A percentile compares a stretch with the other conserved stretches of the same genome.
phyloP scores from a whole-genome alignment of 2,113 vertebrate genomes.

The Tursiops truncatus region DNA sequence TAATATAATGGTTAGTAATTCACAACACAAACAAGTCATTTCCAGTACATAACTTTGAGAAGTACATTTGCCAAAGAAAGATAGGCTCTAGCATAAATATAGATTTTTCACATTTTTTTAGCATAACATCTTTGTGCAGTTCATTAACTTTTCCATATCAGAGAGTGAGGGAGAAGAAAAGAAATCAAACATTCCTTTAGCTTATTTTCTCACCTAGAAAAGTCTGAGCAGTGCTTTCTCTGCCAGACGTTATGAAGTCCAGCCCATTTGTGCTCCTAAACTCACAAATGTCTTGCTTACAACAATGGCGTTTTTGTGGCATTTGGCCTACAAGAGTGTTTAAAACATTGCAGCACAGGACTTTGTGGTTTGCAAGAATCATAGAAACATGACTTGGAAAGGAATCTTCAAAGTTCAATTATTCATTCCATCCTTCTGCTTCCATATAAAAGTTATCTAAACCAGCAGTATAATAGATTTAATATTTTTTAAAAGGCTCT shows the following conservation, averaged over 20 bases:
- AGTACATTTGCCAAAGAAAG: slow-evolving; percentile 5
- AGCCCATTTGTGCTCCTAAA: slow-evolving; percentile 48
- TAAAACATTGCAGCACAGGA: slow-evolving; percentile 54
- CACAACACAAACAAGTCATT: neutral
- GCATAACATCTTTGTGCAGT: neutral
- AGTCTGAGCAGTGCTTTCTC: slow-evolving; percentile 39
- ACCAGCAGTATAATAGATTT: neutral
- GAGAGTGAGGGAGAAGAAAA: neutral
- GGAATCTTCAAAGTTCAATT: slow-evolving; percentile 16
- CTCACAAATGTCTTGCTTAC: slow-evolving; percentile 59
- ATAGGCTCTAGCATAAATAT: neutral
- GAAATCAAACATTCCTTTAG: slow-evolving; percentile 15
- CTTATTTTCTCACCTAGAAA: slow-evolving; percentile 52
- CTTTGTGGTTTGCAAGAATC: slow-evolving; percentile 35
- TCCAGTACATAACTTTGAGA: neutral
- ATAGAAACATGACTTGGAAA: slow-evolving; percentile 47
- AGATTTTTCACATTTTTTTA: slow-evolving; percentile 28
- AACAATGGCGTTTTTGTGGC: slow-evolving; percentile 47
- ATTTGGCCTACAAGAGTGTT: slow-evolving; percentile 36
- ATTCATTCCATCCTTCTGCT: neutral
- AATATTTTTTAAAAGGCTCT: neutral
- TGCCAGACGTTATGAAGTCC: slow-evolving; percentile 45
- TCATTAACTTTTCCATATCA: neutral
- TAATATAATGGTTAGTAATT: neutral
- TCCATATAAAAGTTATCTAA: slow-evolving; percentile 5